Base-by-base conservation (phyloP, 2,888 invertebrate species). In the Habroteleia sp. region DNA sequence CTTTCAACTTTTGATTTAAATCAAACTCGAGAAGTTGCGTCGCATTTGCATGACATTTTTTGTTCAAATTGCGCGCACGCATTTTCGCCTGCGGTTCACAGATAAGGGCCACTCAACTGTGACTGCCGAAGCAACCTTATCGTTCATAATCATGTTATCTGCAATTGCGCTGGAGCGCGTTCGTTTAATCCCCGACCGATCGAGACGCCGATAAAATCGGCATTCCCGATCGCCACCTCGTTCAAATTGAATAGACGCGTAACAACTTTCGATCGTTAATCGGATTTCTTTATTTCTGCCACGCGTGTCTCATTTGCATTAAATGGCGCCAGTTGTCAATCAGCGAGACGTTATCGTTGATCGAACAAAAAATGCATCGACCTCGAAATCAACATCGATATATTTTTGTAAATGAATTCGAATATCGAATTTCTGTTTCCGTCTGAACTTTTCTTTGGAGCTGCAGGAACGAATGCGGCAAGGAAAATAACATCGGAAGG, bases 401-500 rank as follows among this genome's bases (percentile, higher is more conserved):
- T 7, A 20, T 16, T 29, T 27, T 54, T 54, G 17, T 27, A 54
- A 39, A 54, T 14, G 27, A 17, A 11, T 27, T 7, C 16, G 6
- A 54, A 39, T 39, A 3, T 39, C 20, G 8, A 25, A 1, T 25
- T 25, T 25, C n/a, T n/a, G n/a, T 25, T 25, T 25, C 25, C 25
- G 20, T 6, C 20, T 4, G 17, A 3, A 6, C 1, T 6, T 25
- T 25, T 5, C 1, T 25, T 25, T 25, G 25, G 7, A 25, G 7
- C n/a, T n/a, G 20, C 20, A 42, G 27, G 14, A n/a, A 20, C 5
- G 39, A 10, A 14, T 1, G 46, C n/a, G 10, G 17, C 27, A 31
- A 48, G 35, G 46, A 42, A 58, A 44, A 35, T 52, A 60, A 25
- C 23, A 11, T 50, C 20, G 31, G 23, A 33, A 63, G 35, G 56